Evolutionary conservation across 2,113 vertebrate genomes (phyloP), one percentile per base, ranked within the genome.

Genomic region (Chitala chitala): DNA sequence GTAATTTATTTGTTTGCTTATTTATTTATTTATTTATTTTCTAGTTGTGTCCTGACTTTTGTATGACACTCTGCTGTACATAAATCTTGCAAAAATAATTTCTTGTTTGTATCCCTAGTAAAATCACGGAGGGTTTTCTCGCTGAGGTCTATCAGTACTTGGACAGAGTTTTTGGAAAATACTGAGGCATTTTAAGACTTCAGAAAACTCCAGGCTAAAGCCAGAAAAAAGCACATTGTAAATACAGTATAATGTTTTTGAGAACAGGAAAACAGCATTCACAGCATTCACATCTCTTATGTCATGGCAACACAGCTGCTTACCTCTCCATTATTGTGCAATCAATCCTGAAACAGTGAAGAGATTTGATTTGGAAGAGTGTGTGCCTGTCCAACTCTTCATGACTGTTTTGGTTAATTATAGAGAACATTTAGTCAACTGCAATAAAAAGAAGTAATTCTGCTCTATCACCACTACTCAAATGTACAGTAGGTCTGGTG

Each of bases 321-420:
- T 82, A 61, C 79, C 75, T 61, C 77, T 38, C 40, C 68, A 77
- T 85, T 85, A 86, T 87, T 88, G 86, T 88, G 84, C 80, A 82
- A 82, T 85, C 84, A 76, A 33, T 78, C 78, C 54, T 80, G 81
- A 86, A 85, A 80, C 83, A 72, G 77, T 71, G 75, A 54, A 77
- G 79, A 82, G 83, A 83, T 86, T 86, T 81, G 80, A 79, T 88
- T 86, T 86, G 82, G 82, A 82, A 33, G 36, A 82, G 74, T 72
- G 65, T 72, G 79, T 72, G 77, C 80, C 83, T 81, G 83, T 86
- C 80, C 76, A 58, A 56, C 76, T 80, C 59, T 75, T 82, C 77
- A 77, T 75, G 24, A 51, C 72, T 66, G 80, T 86, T 86, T 77
- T 84, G 74, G 80, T 59, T 80, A 86, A 87, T 84, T 82, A 81